phyloP scores from a whole-genome alignment of 1,140 invertebrate species.

The Aphaenogaster floridana region DNA sequence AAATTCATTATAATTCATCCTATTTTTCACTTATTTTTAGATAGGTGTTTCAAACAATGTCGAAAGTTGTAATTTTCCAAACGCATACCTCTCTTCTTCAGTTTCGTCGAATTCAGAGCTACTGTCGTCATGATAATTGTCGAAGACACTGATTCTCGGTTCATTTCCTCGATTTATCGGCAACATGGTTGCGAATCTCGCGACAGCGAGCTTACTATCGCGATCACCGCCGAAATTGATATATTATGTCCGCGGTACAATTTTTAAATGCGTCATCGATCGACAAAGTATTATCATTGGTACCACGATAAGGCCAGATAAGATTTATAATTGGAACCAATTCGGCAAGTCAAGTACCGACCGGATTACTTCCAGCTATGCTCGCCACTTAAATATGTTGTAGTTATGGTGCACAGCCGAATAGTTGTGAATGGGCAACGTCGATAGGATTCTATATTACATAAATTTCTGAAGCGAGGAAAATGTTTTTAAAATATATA shows the following conservation, averaged over 20 bases:
- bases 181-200: conserved; percentile 17
- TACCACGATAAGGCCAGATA: conserved; percentile 42
- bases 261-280: background rate
- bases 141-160: conserved; percentile 38
- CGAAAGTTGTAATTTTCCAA: conserved; percentile 30
- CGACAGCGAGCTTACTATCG: background rate
- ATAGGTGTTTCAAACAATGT: background rate
- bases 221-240: background rate
- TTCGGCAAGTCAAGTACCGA: background rate
- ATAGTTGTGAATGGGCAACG: too few species aligned
- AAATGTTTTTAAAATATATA: background rate
- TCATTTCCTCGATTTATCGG: conserved; percentile 3
- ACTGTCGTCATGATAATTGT: conserved; percentile 33
- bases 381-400: background rate
- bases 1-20: background rate
- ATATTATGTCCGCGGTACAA: too few species aligned
- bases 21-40: conserved; percentile 9
- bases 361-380: background rate
- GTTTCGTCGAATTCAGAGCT: conserved; percentile 60
- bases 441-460: background rate
- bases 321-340: conserved; percentile 27
- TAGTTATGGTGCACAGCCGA: background rate
- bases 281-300: conserved; percentile 33
- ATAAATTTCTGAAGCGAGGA: background rate
- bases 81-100: conserved; percentile 55